Evolutionary conservation across 2,888 invertebrate genomes (phyloP), one percentile per base, ranked within the genome.

Genomic region (Standfussiana lucernea): DNA sequence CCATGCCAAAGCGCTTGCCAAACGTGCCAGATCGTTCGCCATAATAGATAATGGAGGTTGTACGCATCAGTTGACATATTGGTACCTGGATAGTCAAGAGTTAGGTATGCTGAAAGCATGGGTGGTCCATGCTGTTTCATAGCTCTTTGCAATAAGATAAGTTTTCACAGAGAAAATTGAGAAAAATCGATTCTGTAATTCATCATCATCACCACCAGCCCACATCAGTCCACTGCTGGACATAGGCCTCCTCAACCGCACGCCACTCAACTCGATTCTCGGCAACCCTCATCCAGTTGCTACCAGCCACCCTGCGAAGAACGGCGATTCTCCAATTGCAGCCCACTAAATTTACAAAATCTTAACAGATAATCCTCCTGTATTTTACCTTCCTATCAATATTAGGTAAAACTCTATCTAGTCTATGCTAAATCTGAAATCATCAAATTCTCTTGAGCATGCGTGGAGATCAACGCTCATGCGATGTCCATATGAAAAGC

Each of bases 1-100:
- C 18, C 45, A 59, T 77, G 66, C 77, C 77, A 82, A 76, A 18
- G 13, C 11, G 83, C 66, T 53, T 85, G 83, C 83, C 83, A 83
- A 83, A 82, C 85, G 86, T 85, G 83, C 69, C 82, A 77, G 69
- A 72, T 69, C 11, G 42, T 18, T 4, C 15, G 28, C 67, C 8
- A 8, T 82, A 50, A 50, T 76, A 65, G 77, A 72, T 50, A 47
- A 76, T 69, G 37, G 47, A 81, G 47, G 32, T 47, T 74, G 67
- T 71, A 35, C 32, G 56, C 66, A 74, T 62, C 37, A 53, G 5
- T 61, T 21, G 2, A 66, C 40, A 45, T 56, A 28, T 40, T 56
- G 2, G 13, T 21, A 35, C n/a, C 18, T 24, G 35, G 0, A 61
- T 59, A 62, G 28, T 32, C 1, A 21, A 32, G 21, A 42, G 28